Percentiles rank a stretch among this genome's conserved stretches.
Evolutionary conservation across 2,888 invertebrate species (phyloP).

Genomic region (Synergus umbraculus): DNA sequence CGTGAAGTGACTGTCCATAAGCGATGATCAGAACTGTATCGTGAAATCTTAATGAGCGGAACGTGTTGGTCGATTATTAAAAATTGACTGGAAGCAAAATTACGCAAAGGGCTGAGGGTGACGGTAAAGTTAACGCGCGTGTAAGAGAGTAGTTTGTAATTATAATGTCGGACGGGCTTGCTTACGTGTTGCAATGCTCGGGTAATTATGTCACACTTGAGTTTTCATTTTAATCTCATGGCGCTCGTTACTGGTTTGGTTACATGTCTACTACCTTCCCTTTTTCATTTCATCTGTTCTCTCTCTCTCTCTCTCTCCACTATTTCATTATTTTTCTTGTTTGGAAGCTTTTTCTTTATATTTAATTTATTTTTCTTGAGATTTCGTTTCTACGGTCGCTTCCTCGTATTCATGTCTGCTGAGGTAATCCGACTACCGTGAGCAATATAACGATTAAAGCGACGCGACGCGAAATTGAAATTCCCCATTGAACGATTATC

Average conservation of each 20-base stretch:
- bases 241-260: slow-evolving; percentile 34
- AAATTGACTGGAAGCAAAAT: slow-evolving; percentile 60
- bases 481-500: slow-evolving; percentile 34
- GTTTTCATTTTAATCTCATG: slow-evolving; percentile 59
- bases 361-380: neutral
- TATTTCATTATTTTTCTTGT: neutral
- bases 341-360: neutral
- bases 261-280: slow-evolving; percentile 39
- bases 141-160: slow-evolving; percentile 61
- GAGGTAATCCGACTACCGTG: slow-evolving; percentile 32
- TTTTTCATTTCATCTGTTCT: neutral
- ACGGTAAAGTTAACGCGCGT: slow-evolving; percentile 44
- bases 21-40: slow-evolving; percentile 38
- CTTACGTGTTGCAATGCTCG: slow-evolving; percentile 57
- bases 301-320: neutral
- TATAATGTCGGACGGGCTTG: slow-evolving; percentile 61
- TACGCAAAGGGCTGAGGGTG: slow-evolving; percentile 41
- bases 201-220: slow-evolving; percentile 65
- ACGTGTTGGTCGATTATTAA: slow-evolving; percentile 65
- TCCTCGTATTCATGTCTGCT: slow-evolving; percentile 21
- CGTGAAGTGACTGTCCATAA: neutral
- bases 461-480: slow-evolving; percentile 32
- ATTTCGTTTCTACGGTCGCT: neutral
- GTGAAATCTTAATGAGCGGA: slow-evolving; percentile 67
- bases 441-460: slow-evolving; percentile 38